Percentiles rank a stretch among this genome's conserved stretches.
Conservation (phyloP, 2,113 vertebrate genomes). For the Rhinopomastus cyanomelas region DNA sequence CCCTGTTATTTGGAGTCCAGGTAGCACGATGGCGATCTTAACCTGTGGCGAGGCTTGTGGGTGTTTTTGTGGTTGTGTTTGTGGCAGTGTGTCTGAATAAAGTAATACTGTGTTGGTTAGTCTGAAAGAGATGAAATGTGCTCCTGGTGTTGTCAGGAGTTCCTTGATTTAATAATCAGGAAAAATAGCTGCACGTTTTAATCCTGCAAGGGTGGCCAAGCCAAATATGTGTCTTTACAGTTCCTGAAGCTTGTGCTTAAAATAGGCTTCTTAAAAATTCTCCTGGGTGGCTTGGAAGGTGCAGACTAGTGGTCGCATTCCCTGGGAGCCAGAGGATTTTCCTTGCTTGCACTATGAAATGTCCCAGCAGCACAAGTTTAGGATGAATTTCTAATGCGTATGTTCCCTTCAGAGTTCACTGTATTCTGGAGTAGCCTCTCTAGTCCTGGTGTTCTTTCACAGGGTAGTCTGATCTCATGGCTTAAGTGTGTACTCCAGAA, state of each 20-base stretch:
- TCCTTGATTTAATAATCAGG: background rate
- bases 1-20: background rate
- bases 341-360: background rate
- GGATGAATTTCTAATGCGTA: background rate
- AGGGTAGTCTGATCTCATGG: background rate
- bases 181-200: background rate
- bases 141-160: background rate
- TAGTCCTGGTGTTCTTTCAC: no score
- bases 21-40: background rate
- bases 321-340: background rate
- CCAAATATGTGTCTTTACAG: background rate
- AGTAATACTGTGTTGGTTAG: background rate
- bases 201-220: background rate
- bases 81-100: background rate
- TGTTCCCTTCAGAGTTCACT: background rate
- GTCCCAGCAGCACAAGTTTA: background rate
- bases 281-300: background rate
- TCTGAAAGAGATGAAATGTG: background rate
- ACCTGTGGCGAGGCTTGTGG: background rate
- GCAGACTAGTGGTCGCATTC: background rate
- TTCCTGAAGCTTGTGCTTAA: constrained; percentile 3
- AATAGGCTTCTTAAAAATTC: constrained; percentile 16
- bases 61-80: background rate
- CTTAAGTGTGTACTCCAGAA: background rate
- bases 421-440: background rate